Evolutionary conservation across 2,797 vertebrate genomes (phyloP), one percentile per base, ranked within the genome.

Genomic region (Oreortyx pictus): DNA sequence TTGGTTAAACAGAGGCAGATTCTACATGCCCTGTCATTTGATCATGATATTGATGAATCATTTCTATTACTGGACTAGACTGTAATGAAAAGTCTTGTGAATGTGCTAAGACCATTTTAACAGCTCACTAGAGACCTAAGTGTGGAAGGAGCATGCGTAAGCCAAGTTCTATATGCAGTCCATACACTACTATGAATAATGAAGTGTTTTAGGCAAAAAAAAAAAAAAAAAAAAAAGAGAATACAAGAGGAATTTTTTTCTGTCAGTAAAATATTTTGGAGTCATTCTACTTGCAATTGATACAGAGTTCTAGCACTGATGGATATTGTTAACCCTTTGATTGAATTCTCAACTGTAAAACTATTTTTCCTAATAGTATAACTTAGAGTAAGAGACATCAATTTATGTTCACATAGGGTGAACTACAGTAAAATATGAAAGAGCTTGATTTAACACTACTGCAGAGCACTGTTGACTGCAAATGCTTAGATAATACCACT

Each of bases 21-120:
- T 95, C 77, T 92, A 82, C 56, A 44, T 67, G 94, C 78, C 86
- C 78, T 92, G 93, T 90, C 96, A 96, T 95, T 89, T 94, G 95
- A 96, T 95, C 91, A 68, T 96, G 95, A 97, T 92, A 93, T 92
- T 96, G 97, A 98, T 97, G 94, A 96, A 98, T 97, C 66, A 20
- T 81, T 96, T 95, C 90, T 96, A 59, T 93, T 96, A 95, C 95
- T 88, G 88, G 93, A 73, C 60, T 90, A 82, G 96, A 97, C 96
- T 96, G 89, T 79, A 97, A 97, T 92, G 94, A 97, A 97, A 98
- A 97, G 92, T 84, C 90, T 95, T 95, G 77, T 93, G 96, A 97
- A 97, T 94, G 94, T 96, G 96, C 90, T 96, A 97, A 97, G 96
- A 95, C 86, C 73, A 17, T 95, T 97, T 97, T 96, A 96, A 97